phyloP scores from a whole-genome alignment of 1,140 invertebrate species.

The Mya arenaria region DNA sequence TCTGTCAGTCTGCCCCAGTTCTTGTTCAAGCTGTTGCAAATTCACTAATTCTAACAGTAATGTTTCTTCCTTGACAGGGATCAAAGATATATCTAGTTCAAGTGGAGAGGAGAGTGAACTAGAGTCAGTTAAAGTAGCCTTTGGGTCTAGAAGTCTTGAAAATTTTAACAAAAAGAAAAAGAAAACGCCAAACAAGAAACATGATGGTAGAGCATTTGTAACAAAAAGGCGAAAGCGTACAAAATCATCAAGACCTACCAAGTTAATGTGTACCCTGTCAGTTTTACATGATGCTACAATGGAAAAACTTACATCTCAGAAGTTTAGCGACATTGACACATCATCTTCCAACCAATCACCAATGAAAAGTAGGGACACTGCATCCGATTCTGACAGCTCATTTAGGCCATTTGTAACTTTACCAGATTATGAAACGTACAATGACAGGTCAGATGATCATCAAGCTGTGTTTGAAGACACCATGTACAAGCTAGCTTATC shows the following conservation, averaged over 20 bases:
- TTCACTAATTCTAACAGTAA: neutral
- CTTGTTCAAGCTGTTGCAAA: no score
- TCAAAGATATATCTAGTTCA: constrained; percentile 36
- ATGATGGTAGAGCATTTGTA: constrained; percentile 67
- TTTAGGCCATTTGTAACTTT: neutral
- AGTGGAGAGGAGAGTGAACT: constrained; percentile 42
- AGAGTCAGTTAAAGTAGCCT: neutral
- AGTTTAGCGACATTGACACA: constrained; percentile 16
- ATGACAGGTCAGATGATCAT: constrained; percentile 66
- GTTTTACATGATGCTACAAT: constrained; percentile 76
- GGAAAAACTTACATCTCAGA: constrained; percentile 67
- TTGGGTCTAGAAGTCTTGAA: neutral
- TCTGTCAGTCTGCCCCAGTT: no score
- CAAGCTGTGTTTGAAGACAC: constrained; percentile 67
- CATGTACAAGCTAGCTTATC: constrained; percentile 71
- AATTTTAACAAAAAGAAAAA: constrained; percentile 47
- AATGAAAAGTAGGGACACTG: constrained; percentile 25
- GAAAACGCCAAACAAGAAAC: constrained; percentile 58
- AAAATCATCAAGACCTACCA: constrained; percentile 41
- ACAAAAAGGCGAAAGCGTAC: constrained; percentile 60
- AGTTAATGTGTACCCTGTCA: constrained; percentile 73
- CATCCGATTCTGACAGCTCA: constrained; percentile 45
- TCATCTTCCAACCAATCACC: constrained; percentile 37
- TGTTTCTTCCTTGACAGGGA: constrained; percentile 43
- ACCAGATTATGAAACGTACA: constrained; percentile 51